These are phyloP conservation scores for Lutraria lutraria DNA, from an alignment of 2,888 invertebrate species.

Conservation along the genomic window DNA sequence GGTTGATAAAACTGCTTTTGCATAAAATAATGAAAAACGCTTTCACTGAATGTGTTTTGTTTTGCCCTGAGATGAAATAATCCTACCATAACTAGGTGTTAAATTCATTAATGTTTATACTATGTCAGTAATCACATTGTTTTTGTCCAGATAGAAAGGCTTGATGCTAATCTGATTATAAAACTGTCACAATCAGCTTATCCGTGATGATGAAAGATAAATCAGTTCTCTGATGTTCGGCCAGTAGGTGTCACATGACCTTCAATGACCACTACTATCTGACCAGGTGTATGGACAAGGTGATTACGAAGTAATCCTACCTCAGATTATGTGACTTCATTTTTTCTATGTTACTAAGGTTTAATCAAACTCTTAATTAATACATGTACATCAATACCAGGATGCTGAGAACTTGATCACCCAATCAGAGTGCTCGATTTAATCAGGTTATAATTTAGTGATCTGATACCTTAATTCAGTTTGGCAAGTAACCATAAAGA, in stretches of 20 bases:
- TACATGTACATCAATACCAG: neutral
- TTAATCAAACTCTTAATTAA: neutral
- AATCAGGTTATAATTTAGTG: neutral
- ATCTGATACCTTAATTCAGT: too few species aligned
- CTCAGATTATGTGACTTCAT: neutral
- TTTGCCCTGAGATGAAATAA: neutral
- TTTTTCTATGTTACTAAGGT: neutral
- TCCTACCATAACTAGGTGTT: neutral
- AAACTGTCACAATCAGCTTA: slow-evolving; percentile 38
- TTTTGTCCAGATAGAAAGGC: slow-evolving; percentile 16
- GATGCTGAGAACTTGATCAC: neutral
- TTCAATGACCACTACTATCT: neutral
- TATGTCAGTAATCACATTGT: slow-evolving; percentile 33
- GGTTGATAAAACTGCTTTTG: too few species aligned
- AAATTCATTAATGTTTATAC: neutral
- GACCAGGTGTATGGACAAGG: neutral
- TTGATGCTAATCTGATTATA: slow-evolving; percentile 38
- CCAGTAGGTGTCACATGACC: neutral
- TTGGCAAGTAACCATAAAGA: too few species aligned
- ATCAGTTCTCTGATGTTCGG: neutral
- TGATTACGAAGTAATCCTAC: neutral
- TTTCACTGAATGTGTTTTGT: neutral
- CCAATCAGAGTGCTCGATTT: neutral
- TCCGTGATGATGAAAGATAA: slow-evolving; percentile 5
- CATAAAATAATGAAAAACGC: too few species aligned